Conservation (phyloP, 2,113 vertebrate species). For the Brachyhypopomus occidentalis region DNA sequence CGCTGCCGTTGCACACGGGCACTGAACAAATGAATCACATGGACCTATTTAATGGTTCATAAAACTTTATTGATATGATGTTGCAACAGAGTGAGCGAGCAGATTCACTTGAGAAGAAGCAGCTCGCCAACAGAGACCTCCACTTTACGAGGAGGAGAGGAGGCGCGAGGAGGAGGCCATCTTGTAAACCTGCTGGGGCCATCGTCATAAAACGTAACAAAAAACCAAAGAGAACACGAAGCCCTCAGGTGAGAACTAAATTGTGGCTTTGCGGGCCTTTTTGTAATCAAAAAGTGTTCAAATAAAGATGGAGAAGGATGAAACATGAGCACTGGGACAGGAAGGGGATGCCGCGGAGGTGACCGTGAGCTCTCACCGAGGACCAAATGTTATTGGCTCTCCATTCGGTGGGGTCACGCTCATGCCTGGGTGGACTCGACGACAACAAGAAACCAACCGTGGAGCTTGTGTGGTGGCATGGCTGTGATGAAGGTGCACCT, state of each 20-base stretch:
- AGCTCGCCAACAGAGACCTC: slow-evolving; percentile 2
- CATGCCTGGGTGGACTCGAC: slow-evolving; percentile 12
- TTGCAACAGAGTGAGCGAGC: slow-evolving; percentile 35
- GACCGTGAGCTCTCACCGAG: neutral
- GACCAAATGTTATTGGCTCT: slow-evolving; percentile 16
- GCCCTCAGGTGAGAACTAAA: slow-evolving; percentile 4
- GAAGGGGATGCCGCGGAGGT: neutral
- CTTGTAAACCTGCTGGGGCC: slow-evolving; percentile 28
- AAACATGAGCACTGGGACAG: neutral
- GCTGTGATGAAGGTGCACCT: neutral
- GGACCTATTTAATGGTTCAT: slow-evolving; percentile 42
- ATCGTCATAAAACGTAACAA: slow-evolving; percentile 1
- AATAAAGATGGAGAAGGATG: slow-evolving; percentile 17
- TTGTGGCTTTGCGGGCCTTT: neutral
- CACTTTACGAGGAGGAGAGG: slow-evolving; percentile 4
- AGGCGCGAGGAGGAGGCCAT: neutral
- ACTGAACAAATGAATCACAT: slow-evolving; percentile 41
- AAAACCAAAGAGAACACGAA: neutral
- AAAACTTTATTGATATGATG: slow-evolving; percentile 41
- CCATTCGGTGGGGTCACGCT: slow-evolving; percentile 9
- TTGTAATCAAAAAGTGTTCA: neutral
- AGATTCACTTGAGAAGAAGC: slow-evolving; percentile 37
- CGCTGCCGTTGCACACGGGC: neutral
- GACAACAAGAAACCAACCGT: slow-evolving; percentile 9
- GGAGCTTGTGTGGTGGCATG: slow-evolving; percentile 3